Base-by-base conservation (phyloP, 2,113 vertebrate genomes). In the Nerophis ophidion region DNA sequence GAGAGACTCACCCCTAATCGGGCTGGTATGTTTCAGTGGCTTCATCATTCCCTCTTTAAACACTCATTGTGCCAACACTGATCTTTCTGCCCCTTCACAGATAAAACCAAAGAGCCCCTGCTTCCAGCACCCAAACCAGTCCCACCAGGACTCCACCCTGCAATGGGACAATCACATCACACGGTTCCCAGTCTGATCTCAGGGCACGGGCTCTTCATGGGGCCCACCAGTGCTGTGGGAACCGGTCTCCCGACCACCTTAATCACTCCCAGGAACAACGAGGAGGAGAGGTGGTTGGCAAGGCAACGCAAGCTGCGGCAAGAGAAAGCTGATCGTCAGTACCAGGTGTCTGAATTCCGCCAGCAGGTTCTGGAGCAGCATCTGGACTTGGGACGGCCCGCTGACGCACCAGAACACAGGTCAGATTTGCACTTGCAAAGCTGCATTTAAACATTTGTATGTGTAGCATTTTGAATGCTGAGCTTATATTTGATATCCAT, bases 341-440 rank as follows among this genome's bases (percentile, higher is more conserved):
- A 94, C 65, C 97, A 99, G 68, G 96, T 98, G 82, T 99, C 96
- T 0, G 96, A 99, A 71, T 99, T 99, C 66, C 92, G 96, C 63
- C 97, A 99, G 79, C 96, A 99, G 77, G 95, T 99, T 66, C 84
- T 98, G 72, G 96, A 99, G 84, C 96, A 99, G 86, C 97, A 98
- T 81, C 86, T 98, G 60, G 97, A 98, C 61, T 79, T 96, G 19
- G 91, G 95, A n/a, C 89, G 95, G 1, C 77, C 89, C 0, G 81
- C 85, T 0, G 96, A 97, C 26, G 65, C 75, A 0, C 57, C 81
- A 0, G 96, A 98, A 61, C 91, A 90, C 55, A 88, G 95, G 60
- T 88, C 89, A 0, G 95, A 98, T 57, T 86, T 91, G 8, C 80
- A 52, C 10, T 50, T 46, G 15, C n/a, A 16, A 34, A 38, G 19